Percentiles rank a stretch among this genome's conserved stretches.
These are phyloP conservation scores for Hemithea aestivaria DNA, from an alignment of 2,888 invertebrate genomes.

Conservation along the genomic window DNA sequence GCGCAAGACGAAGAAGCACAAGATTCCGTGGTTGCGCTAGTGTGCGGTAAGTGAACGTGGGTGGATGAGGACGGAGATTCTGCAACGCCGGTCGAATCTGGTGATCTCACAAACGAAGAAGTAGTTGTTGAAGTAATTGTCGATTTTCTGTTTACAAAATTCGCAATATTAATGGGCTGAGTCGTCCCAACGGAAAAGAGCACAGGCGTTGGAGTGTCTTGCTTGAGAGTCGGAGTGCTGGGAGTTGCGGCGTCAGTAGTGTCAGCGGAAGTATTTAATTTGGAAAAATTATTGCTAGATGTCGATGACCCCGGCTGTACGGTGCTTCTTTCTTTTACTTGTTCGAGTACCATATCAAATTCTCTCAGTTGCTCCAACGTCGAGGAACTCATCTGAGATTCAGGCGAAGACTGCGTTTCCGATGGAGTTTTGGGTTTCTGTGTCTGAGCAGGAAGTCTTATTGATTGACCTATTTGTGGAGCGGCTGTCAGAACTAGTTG, in stretches of 20 bases:
- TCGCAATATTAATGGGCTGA: constrained; percentile 58
- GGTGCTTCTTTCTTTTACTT: constrained; percentile 87
- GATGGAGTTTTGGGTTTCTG: constrained; percentile 45
- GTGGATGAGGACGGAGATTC: constrained; percentile 61
- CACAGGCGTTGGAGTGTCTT: constrained; percentile 56
- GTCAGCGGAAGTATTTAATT: constrained; percentile 48
- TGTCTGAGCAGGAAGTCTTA: constrained; percentile 54
- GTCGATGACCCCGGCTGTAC: constrained; percentile 70
- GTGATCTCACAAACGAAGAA: constrained; percentile 58
- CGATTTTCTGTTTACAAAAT: constrained; percentile 63
- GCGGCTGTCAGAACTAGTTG: constrained; percentile 72
- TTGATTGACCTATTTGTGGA: constrained; percentile 65
- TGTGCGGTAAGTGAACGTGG: constrained; percentile 49
- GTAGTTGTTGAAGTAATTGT: constrained; percentile 50
- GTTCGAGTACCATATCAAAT: constrained; percentile 89
- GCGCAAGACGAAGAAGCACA: constrained; percentile 16
- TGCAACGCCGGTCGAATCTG: constrained; percentile 60
- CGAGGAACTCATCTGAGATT: constrained; percentile 85
- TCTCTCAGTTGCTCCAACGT: constrained; percentile 88
- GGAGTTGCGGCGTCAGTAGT: constrained; percentile 45
- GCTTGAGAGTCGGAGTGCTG: constrained; percentile 34
- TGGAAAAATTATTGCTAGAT: constrained; percentile 40
- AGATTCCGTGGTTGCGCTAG: constrained; percentile 48
- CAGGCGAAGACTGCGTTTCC: constrained; percentile 60
- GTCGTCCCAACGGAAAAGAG: constrained; percentile 62